Percentiles rank a stretch among this genome's conserved stretches.
These are phyloP conservation scores for Thereva unica DNA, from an alignment of 2,888 invertebrate genomes.

Conservation along the genomic window DNA sequence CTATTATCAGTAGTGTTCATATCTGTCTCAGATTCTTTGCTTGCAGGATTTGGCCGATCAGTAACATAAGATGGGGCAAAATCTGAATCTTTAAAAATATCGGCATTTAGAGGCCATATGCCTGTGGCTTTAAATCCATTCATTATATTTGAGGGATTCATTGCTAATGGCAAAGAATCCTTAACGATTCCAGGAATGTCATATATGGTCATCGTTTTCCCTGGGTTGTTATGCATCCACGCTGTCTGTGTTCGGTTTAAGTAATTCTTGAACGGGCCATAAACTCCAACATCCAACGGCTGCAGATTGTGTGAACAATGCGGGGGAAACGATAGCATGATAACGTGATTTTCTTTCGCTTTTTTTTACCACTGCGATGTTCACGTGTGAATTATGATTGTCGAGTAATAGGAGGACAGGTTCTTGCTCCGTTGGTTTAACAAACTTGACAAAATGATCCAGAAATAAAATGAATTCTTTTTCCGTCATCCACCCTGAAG, in stretches of 20 bases:
- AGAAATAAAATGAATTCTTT: background rate
- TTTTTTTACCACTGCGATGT: background rate
- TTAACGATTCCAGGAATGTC: background rate
- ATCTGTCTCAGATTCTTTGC: too few species aligned
- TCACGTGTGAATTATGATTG: background rate
- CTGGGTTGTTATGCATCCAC: background rate
- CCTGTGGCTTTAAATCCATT: background rate
- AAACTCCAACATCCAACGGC: background rate
- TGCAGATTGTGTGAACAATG: background rate
- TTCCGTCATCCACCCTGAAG: background rate
- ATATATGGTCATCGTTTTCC: background rate
- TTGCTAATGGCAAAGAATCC: background rate
- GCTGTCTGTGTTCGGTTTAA: background rate
- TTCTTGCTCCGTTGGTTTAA: background rate
- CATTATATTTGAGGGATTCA: background rate
- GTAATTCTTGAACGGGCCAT: background rate
- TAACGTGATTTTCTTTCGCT: background rate
- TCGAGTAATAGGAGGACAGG: background rate
- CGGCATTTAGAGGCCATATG: background rate
- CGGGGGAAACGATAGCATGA: background rate
- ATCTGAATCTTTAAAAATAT: background rate
- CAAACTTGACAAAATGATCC: conserved; percentile 4
- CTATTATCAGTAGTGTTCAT: too few species aligned
- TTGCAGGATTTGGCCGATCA: too few species aligned
- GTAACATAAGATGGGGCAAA: background rate